phyloP scores from a whole-genome alignment of 2,113 vertebrate species.

The Odontesthes bonariensis region DNA sequence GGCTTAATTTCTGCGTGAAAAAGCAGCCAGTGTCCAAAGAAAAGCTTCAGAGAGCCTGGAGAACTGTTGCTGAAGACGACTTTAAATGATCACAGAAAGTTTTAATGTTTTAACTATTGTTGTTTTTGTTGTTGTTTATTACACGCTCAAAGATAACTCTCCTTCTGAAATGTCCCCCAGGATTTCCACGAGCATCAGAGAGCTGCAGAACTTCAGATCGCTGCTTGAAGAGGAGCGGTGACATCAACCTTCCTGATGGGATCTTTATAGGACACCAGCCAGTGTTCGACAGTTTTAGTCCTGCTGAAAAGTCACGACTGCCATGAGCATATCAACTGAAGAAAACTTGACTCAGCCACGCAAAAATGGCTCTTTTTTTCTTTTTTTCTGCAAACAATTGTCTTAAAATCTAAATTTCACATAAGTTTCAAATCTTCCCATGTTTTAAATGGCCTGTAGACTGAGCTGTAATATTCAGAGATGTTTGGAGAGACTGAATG shows the following conservation, averaged over 20 bases:
- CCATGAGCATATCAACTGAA: neutral
- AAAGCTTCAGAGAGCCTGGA: too few relatives aligned
- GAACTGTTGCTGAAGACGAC: too few relatives aligned
- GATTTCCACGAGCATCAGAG: slow-evolving; percentile 92
- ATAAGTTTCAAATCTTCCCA: too few relatives aligned
- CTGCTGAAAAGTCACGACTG: neutral
- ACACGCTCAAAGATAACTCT: neutral
- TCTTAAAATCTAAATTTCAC: too few relatives aligned
- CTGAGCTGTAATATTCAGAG: too few relatives aligned
- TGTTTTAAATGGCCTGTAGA: too few relatives aligned
- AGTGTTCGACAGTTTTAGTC: neutral
- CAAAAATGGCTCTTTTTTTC: neutral
- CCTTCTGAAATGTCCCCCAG: slow-evolving; percentile 71
- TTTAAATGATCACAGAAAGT: too few relatives aligned
- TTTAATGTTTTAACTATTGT: neutral
- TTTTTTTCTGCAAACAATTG: too few relatives aligned
- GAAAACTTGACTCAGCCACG: neutral
- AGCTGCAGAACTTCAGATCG: slow-evolving; percentile 90
- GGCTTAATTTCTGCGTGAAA: too few relatives aligned
- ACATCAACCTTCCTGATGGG: slow-evolving; percentile 4
- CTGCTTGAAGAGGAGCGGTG: slow-evolving; percentile 81
- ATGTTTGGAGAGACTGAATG: too few relatives aligned
- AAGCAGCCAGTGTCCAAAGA: too few relatives aligned
- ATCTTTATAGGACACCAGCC: too few relatives aligned
- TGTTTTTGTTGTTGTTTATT: neutral